Evolutionary conservation across 2,888 invertebrate genomes (phyloP).

Genomic region (Iselma pallidipennis): DNA sequence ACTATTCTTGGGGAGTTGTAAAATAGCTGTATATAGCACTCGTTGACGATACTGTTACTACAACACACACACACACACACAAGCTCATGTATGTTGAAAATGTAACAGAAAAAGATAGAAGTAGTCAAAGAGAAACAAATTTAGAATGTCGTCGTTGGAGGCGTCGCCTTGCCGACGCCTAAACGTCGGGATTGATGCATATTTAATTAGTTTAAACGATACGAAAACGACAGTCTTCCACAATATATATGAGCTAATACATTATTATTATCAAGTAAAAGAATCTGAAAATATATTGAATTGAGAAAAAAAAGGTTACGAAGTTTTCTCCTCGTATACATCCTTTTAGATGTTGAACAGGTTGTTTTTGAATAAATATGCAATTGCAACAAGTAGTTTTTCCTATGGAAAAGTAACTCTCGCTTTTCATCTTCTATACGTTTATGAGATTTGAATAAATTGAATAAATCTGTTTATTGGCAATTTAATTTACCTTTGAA

Average conservation of each 20-base stretch:
- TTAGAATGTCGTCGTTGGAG: neutral
- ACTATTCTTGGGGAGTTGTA: conserved; percentile 21
- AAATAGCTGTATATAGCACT: too few species aligned
- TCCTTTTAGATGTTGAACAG: neutral
- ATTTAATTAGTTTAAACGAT: neutral
- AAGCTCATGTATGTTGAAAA: too few species aligned
- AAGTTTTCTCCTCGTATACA: neutral
- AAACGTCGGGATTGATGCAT: neutral
- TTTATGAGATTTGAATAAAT: too few species aligned
- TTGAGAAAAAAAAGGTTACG: too few species aligned
- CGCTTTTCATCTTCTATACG: neutral
- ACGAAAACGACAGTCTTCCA: neutral
- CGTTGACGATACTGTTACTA: too few species aligned
- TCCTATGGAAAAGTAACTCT: neutral
- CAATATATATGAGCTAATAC: neutral
- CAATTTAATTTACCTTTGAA: too few species aligned
- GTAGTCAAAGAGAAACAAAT: neutral
- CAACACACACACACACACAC: too few species aligned
- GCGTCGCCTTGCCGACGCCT: neutral
- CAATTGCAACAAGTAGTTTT: conserved; percentile 1
- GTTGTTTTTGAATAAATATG: neutral
- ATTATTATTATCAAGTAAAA: too few species aligned
- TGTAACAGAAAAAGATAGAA: neutral
- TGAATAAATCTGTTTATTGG: too few species aligned
- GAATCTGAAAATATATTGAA: too few species aligned